These are phyloP conservation scores for Agrochola macilenta DNA, from an alignment of 2,888 invertebrate genomes.

Conservation along the genomic window DNA sequence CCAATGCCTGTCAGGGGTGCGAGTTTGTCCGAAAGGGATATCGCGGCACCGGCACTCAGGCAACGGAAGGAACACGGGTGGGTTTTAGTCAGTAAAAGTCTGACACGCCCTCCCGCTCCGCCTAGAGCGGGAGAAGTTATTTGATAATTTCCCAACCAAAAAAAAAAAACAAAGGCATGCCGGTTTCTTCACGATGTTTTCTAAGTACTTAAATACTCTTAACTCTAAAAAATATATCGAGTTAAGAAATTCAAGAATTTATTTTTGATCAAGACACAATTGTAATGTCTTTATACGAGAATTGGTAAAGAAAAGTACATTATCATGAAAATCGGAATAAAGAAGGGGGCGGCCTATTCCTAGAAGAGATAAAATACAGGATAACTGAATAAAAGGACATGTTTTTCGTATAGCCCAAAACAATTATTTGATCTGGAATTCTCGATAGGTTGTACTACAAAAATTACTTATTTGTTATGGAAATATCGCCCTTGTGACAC, in stretches of 20 bases:
- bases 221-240: neutral
- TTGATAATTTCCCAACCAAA: too few relatives aligned
- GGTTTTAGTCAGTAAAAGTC: too few relatives aligned
- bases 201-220: neutral
- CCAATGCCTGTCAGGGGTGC: too few relatives aligned
- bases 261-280: neutral
- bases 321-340: neutral
- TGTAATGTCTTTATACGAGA: neutral
- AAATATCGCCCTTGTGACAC: constrained; percentile 7
- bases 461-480: neutral
- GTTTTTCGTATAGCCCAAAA: neutral
- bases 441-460: neutral
- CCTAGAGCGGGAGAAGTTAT: too few relatives aligned
- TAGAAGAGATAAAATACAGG: neutral
- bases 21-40: too few relatives aligned
- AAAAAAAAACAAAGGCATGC: too few relatives aligned
- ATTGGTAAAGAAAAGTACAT: neutral
- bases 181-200: too few relatives aligned
- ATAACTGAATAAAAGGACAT: neutral
- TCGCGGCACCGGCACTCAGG: too few relatives aligned
- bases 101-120: too few relatives aligned
- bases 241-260: neutral
- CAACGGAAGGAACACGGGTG: too few relatives aligned
- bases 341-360: neutral
- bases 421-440: neutral